phyloP scores from a whole-genome alignment of 2,797 vertebrate genomes.

The Micropoecilia bifurca region DNA sequence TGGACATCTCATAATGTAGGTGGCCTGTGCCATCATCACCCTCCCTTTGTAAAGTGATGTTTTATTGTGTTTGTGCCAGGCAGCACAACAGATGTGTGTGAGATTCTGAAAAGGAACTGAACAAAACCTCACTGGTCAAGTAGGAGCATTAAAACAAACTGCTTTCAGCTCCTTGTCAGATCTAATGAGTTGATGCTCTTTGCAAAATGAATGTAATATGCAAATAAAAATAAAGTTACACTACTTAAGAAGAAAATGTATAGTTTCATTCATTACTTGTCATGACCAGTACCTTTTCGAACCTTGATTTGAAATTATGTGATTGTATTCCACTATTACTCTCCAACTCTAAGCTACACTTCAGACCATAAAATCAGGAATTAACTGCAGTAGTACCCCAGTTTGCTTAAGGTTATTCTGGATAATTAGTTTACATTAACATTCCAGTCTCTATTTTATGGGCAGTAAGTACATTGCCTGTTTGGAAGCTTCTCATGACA shows the following conservation, averaged over 20 bases:
- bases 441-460: background rate
- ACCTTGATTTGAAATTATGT: background rate
- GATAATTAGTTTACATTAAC: background rate
- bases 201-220: slow-evolving; percentile 84
- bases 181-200: slow-evolving; percentile 69
- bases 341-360: background rate
- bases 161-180: slow-evolving; percentile 37
- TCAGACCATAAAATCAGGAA: background rate
- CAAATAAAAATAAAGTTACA: slow-evolving; percentile 74
- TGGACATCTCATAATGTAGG: slow-evolving; percentile 45
- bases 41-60: slow-evolving; percentile 47
- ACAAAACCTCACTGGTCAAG: slow-evolving; percentile 18
- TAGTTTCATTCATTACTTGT: slow-evolving; percentile 6
- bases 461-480: background rate
- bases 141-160: slow-evolving; percentile 38
- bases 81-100: slow-evolving; percentile 38
- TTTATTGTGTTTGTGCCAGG: slow-evolving; percentile 33
- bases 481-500: too few species aligned
- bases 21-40: slow-evolving; percentile 48
- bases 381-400: background rate
- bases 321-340: background rate
- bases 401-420: background rate
- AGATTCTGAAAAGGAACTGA: slow-evolving; percentile 29
- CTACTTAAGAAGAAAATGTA: slow-evolving; percentile 33
- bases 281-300: background rate